A percentile compares a stretch with the other conserved stretches of the same genome.
Conservation (phyloP, 2,113 vertebrate species). For the Peucedramus taeniatus region DNA sequence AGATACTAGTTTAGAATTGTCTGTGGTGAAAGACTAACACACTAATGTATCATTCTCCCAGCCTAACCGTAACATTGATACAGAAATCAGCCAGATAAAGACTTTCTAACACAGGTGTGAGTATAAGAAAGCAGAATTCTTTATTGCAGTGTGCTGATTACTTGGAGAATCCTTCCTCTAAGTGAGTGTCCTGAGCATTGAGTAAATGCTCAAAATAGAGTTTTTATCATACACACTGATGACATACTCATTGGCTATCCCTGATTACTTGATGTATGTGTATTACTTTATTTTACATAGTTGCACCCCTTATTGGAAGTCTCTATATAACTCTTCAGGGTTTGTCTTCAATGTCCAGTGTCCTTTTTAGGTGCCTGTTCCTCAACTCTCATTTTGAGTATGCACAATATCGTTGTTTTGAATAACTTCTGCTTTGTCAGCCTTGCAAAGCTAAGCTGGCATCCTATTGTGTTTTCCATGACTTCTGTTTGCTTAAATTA, state of each 20-base stretch:
- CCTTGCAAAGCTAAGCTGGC: neutral
- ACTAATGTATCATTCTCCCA: neutral
- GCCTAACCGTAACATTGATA: neutral
- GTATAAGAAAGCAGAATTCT: neutral
- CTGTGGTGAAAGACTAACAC: neutral
- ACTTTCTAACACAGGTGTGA: neutral
- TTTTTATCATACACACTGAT: neutral
- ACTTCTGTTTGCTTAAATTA: neutral
- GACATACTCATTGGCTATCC: neutral
- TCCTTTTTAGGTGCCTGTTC: neutral
- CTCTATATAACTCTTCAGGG: neutral
- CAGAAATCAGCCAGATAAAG: neutral
- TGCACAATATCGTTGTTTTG: accelerated
- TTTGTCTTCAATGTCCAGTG: neutral
- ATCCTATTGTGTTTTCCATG: neutral
- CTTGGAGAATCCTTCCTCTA: neutral
- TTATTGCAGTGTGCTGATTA: neutral
- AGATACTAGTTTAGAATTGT: neutral
- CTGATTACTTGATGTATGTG: neutral
- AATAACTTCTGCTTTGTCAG: neutral
- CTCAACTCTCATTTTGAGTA: neutral
- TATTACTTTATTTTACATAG: neutral
- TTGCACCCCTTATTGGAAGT: neutral
- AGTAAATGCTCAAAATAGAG: neutral
- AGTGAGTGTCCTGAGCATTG: neutral